A percentile compares a stretch with the other conserved stretches of the same genome.
These are phyloP conservation scores for Rattus norvegicus DNA, from an alignment of 2,113 vertebrate species.

Conservation along the genomic window DNA sequence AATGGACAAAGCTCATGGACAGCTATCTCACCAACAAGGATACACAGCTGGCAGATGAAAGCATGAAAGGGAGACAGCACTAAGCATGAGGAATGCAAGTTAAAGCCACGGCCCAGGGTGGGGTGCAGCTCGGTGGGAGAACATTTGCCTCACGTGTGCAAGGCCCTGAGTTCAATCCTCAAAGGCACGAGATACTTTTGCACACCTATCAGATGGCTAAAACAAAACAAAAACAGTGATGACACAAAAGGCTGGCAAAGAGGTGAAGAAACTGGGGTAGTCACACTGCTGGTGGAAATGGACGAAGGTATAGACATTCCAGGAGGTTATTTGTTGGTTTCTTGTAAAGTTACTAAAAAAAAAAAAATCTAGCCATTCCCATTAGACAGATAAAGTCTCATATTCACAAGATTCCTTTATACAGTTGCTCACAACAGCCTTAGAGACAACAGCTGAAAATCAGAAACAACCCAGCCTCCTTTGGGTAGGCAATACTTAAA, in stretches of 20 bases:
- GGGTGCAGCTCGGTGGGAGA: neutral
- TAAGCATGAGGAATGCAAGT: neutral
- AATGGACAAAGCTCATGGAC: neutral
- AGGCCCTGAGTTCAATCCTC: neutral
- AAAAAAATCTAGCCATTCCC: neutral
- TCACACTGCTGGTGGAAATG: neutral
- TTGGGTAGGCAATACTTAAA: slow-evolving; percentile 10
- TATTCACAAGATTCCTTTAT: neutral
- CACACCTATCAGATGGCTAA: neutral
- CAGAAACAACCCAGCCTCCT: neutral
- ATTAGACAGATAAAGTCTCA: slow-evolving; percentile 8
- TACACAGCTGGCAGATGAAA: neutral
- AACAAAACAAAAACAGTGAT: neutral
- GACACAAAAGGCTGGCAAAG: neutral
- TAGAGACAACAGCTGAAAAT: neutral
- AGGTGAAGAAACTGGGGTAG: neutral
- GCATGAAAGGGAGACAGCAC: neutral
- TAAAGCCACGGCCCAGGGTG: neutral
- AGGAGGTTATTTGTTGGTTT: neutral
- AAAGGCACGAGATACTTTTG: neutral
- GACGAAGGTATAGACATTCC: neutral
- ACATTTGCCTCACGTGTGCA: fast-evolving
- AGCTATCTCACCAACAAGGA: neutral
- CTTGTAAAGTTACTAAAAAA: slow-evolving; percentile 38
- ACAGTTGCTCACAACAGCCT: slow-evolving; percentile 14